Evolutionary conservation across 2,888 invertebrate species (phyloP).

Genomic region (Rhabditophanes sp.): DNA sequence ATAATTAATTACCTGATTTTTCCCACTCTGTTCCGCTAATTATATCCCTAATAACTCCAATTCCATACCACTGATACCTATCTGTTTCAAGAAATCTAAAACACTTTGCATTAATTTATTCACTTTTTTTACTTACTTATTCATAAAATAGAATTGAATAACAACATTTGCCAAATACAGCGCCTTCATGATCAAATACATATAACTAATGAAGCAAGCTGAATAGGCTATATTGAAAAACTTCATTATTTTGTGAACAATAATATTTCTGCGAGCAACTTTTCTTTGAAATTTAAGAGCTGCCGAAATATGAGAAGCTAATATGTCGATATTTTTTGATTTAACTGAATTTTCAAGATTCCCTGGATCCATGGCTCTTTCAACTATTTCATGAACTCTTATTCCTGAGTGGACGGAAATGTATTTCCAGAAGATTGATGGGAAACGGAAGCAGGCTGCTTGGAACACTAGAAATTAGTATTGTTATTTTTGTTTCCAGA

Average conservation of each 20-base stretch:
- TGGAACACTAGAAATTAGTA: constrained; percentile 33
- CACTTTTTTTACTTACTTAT: constrained; percentile 16
- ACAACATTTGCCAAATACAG: constrained; percentile 30
- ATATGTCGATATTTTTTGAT: constrained; percentile 22
- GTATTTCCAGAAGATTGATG: constrained; percentile 34
- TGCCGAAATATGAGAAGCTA: constrained; percentile 25
- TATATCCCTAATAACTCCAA: constrained; percentile 31
- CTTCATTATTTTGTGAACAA: constrained; percentile 26
- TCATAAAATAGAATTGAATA: constrained; percentile 33
- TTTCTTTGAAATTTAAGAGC: constrained; percentile 32
- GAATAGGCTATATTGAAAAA: constrained; percentile 35
- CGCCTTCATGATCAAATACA: constrained; percentile 31
- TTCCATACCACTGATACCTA: constrained; percentile 36
- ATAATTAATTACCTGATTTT: constrained; percentile 27
- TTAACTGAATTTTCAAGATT: constrained; percentile 14
- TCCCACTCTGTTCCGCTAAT: constrained; percentile 35
- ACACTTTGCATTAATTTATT: not conserved
- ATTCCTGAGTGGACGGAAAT: constrained; percentile 35
- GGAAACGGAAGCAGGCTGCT: constrained; percentile 38
- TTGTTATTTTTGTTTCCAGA: too few species aligned
- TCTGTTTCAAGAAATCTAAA: constrained; percentile 35
- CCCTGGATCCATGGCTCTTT: constrained; percentile 26
- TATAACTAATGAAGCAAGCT: constrained; percentile 30
- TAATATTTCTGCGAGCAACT: constrained; percentile 14
- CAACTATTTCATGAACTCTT: constrained; percentile 38